A percentile compares a stretch with the other conserved stretches of the same genome.
phyloP scores from a whole-genome alignment of 2,113 vertebrate species.

The Eurypyga helias region DNA sequence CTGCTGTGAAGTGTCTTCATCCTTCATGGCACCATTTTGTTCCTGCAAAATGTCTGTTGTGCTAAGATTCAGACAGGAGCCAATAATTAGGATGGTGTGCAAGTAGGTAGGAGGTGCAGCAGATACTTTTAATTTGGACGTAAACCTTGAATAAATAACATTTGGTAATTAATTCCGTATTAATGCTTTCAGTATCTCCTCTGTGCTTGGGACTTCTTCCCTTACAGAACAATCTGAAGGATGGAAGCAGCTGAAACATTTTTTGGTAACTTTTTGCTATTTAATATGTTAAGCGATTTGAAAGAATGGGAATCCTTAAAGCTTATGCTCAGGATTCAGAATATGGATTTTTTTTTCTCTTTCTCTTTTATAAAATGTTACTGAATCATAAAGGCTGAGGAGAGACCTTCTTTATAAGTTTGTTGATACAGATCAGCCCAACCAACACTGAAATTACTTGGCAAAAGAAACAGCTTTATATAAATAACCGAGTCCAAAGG shows the following conservation, averaged over 20 bases:
- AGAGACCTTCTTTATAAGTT: neutral
- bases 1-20: neutral
- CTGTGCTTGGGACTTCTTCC: neutral
- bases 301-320: neutral
- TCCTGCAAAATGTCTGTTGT: neutral
- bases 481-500: neutral
- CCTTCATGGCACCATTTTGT: neutral
- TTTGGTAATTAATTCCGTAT: neutral
- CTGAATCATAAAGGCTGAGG: neutral
- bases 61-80: neutral
- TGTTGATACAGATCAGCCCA: neutral
- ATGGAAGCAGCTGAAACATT: neutral
- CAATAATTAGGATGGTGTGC: neutral
- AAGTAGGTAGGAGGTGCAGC: neutral
- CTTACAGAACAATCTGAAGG: neutral
- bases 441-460: neutral
- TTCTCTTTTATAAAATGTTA: neutral
- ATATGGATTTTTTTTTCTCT: neutral
- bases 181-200: neutral
- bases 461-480: neutral
- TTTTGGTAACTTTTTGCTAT: neutral
- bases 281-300: neutral
- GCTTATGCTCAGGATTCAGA: neutral
- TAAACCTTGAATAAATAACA: neutral
- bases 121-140: neutral